These are phyloP conservation scores for Marmota monax DNA, from an alignment of 2,113 vertebrate species.

Conservation along the genomic window DNA sequence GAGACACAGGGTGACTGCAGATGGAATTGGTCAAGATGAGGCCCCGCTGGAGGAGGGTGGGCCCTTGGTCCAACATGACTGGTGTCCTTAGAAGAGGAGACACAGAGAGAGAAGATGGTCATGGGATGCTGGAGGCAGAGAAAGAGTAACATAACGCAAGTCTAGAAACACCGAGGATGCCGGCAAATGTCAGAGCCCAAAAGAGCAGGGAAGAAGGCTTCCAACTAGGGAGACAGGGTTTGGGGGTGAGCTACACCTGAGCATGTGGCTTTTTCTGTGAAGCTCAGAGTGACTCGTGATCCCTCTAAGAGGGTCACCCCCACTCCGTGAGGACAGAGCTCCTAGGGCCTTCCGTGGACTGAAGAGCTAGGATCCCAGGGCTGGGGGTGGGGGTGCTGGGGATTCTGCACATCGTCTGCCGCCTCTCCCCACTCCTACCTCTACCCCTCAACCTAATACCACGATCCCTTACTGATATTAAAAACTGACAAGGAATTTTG, in stretches of 20 bases:
- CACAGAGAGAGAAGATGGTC: background rate
- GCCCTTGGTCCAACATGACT: background rate
- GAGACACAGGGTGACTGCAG: background rate
- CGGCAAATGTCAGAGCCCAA: background rate
- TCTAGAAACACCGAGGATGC: background rate
- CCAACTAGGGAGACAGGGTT: background rate
- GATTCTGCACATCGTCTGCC: background rate
- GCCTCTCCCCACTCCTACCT: background rate
- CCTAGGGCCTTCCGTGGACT: rapidly evolving
- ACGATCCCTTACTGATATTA: slow-evolving; percentile 72
- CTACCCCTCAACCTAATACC: slow-evolving; percentile 65
- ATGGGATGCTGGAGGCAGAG: rapidly evolving
- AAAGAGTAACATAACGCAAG: background rate
- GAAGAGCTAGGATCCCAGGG: background rate
- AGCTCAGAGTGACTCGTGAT: background rate
- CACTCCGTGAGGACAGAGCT: background rate
- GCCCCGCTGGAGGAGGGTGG: too few relatives aligned
- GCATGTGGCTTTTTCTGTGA: background rate
- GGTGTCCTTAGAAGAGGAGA: background rate
- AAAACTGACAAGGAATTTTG: slow-evolving; percentile 84
- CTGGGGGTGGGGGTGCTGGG: background rate
- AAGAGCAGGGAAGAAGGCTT: background rate
- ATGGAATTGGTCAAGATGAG: background rate
- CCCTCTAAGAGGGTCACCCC: background rate
- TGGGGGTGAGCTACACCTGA: background rate